Conservation (phyloP, 2,113 vertebrate species). For the Cyprinodon brontotheroides region DNA sequence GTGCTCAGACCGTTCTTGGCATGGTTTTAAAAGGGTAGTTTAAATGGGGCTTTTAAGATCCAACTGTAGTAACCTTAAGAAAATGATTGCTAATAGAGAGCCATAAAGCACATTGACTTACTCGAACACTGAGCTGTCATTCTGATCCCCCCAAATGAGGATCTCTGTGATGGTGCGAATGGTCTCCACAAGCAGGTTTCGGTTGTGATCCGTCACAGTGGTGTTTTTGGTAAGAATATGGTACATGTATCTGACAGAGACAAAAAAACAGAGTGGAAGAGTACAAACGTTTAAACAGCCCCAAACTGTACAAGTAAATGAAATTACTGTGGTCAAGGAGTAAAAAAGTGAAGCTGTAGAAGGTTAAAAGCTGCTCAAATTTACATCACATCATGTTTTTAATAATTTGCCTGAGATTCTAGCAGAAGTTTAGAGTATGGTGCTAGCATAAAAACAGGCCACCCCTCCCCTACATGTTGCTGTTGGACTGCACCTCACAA, state of each 20-base stretch:
- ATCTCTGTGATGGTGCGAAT: conserved; percentile 98
- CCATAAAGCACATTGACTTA: conserved; percentile 72
- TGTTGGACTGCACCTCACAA: not conserved
- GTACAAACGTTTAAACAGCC: not conserved
- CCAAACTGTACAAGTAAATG: no score
- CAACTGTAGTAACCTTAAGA: not conserved
- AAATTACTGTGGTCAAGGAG: no score
- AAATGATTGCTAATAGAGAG: not conserved
- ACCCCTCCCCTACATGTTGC: not conserved
- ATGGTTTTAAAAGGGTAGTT: no score
- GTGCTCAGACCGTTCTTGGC: no score
- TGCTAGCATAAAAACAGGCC: not conserved
- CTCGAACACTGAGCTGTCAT: conserved; percentile 99
- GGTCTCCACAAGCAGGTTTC: conserved; percentile 96
- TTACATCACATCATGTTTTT: not conserved
- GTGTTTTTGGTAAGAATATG: conserved; percentile 97
- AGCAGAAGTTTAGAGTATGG: not conserved
- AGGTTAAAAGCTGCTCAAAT: no score
- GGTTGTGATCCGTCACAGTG: conserved; percentile 96
- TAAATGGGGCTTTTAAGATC: no score
- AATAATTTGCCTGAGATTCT: not conserved
- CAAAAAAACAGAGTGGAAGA: not conserved
- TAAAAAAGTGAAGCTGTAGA: no score
- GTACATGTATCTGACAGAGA: conserved; percentile 89
- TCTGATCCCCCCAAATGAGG: conserved; percentile 98